Conservation (phyloP, 2,113 vertebrate species). For the Carassius gibelio region DNA sequence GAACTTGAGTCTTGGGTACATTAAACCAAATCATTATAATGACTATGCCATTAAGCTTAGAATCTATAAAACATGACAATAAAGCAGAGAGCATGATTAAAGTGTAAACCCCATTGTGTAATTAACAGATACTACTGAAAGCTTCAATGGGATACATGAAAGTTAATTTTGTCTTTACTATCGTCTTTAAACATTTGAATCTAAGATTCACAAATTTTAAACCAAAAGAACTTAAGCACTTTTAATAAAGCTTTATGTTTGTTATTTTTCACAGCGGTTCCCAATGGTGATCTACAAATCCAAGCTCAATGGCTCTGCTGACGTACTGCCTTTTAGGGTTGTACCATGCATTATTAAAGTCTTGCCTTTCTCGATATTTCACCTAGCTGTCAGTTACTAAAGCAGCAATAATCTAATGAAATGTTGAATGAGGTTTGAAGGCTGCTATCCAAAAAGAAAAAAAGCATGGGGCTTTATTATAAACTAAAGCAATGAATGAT, state of each 20-base stretch:
- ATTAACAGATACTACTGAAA: conserved; percentile 23
- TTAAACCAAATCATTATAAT: conserved; percentile 37
- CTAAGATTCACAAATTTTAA: not conserved
- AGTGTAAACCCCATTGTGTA: conserved; percentile 14
- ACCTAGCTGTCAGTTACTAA: not conserved
- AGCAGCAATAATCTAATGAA: conserved; percentile 37
- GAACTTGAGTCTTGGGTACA: not conserved
- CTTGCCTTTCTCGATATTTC: conserved; percentile 38
- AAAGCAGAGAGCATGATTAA: conserved; percentile 34
- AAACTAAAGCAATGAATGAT: not conserved
- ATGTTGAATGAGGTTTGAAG: conserved; percentile 9
- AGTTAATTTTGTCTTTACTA: not conserved
- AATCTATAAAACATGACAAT: conserved; percentile 22
- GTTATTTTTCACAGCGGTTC: not conserved
- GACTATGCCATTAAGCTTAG: conserved; percentile 27
- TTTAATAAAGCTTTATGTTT: not conserved
- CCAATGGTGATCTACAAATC: not conserved
- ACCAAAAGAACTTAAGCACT: not conserved
- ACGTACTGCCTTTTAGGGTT: not conserved
- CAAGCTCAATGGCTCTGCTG: conserved; percentile 17
- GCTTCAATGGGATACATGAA: not conserved
- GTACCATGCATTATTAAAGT: conserved; percentile 37
- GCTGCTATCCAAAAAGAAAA: conserved; percentile 15
- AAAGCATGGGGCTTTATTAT: not conserved
- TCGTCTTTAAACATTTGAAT: not conserved